These are phyloP conservation scores for Chamaea fasciata DNA, from an alignment of 2,113 vertebrate species.

Conservation along the genomic window DNA sequence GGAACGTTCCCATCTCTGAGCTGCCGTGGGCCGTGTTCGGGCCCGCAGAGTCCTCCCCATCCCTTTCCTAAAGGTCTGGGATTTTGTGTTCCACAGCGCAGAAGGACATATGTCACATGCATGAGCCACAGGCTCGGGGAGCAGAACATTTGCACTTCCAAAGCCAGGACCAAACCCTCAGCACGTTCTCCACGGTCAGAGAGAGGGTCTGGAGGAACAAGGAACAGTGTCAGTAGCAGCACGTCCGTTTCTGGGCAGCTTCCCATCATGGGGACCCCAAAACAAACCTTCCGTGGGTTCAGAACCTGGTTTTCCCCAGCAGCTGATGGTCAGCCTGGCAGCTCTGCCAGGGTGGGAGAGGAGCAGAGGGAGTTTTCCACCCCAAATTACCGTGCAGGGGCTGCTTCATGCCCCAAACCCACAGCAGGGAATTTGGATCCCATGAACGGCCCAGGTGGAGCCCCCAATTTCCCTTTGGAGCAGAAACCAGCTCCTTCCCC, in stretches of 20 bases:
- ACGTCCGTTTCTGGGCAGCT: neutral
- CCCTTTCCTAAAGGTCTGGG: neutral
- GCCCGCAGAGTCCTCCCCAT: neutral
- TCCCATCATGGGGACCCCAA: neutral
- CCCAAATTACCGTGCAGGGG: neutral
- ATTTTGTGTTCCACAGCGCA: neutral
- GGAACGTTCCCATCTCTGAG: neutral
- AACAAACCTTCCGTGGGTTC: accelerated
- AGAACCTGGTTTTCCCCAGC: accelerated
- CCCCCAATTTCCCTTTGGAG: accelerated
- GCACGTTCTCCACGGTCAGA: accelerated
- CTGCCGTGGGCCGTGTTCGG: neutral
- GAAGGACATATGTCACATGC: accelerated
- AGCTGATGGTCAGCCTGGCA: neutral
- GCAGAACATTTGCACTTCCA: neutral
- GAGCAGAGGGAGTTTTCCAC: neutral
- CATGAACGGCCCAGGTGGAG: accelerated
- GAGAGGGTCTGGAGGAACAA: accelerated
- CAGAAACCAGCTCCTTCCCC: accelerated
- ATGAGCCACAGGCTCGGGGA: accelerated
- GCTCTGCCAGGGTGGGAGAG: neutral
- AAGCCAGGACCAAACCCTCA: neutral
- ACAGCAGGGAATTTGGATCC: neutral
- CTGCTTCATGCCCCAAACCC: accelerated
- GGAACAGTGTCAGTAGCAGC: accelerated